These are phyloP conservation scores for Pangasianodon hypophthalmus DNA, from an alignment of 2,113 vertebrate species.

Conservation along the genomic window DNA sequence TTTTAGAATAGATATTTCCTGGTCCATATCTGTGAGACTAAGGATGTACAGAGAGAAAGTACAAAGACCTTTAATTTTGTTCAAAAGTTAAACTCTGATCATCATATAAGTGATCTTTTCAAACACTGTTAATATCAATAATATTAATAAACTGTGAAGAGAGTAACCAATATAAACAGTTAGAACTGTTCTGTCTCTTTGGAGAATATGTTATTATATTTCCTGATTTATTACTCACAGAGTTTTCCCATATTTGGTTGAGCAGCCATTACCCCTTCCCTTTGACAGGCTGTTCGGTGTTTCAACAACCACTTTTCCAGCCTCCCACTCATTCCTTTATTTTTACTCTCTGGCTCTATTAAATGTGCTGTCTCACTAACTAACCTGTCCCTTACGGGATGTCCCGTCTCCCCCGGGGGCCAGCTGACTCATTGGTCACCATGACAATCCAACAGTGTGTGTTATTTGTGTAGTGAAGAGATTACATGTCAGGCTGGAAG, in stretches of 20 bases:
- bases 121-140: background rate
- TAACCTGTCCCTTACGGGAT: slow-evolving; percentile 40
- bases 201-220: background rate
- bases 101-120: background rate
- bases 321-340: slow-evolving; percentile 34
- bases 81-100: background rate
- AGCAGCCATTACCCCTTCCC: slow-evolving; percentile 16
- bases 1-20: background rate
- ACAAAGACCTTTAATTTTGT: background rate
- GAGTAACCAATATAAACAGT: background rate
- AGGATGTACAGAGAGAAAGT: background rate
- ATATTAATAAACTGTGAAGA: background rate
- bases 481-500: slow-evolving; percentile 35
- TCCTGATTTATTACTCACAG: background rate
- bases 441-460: slow-evolving; percentile 43
- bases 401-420: slow-evolving; percentile 28
- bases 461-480: slow-evolving; percentile 37
- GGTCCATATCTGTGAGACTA: background rate
- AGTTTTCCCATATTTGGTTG: slow-evolving; percentile 18
- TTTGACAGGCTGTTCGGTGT: slow-evolving; percentile 4
- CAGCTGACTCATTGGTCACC: slow-evolving; percentile 48
- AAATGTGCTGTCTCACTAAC: slow-evolving; percentile 47
- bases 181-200: background rate
- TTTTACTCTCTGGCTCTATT: slow-evolving; percentile 34
- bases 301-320: slow-evolving; percentile 38